Evolutionary conservation across 2,113 vertebrate genomes (phyloP), one percentile per base, ranked within the genome.

Genomic region (Campylomormyrus tamandua): DNA sequence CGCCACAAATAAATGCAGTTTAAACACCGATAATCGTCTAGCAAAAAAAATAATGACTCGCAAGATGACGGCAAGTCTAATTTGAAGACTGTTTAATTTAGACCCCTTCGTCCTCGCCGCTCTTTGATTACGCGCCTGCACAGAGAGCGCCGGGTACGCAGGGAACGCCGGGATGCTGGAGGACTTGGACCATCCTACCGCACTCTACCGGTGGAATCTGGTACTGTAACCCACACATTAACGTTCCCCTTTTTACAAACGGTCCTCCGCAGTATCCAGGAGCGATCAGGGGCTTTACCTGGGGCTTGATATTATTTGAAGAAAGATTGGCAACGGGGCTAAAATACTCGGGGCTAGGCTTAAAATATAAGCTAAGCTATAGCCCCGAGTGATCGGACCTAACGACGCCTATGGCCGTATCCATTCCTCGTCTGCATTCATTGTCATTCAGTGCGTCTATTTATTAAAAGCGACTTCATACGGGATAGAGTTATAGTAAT

Each of bases 61-160:
- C 8, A 66, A 89, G 52, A 13, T 11, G 48, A 46, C 46, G 15
- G 15, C 0, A 50, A 70, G 42, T 24, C 27, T 2, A 21, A 17
- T 21, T 87, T 19, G 35, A 87, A 17, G 53, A 8, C 66, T 39
- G 19, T 13, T 70, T 45, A 31, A 5, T 49, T 24, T 66, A 89
- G 52, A 83, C 9, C 77, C 74, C 31, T 42, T 50, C 45, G 15
- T 52, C 15, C 45, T 84, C 83, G 42, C n/a, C 11, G 39, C 24
- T 39, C 27, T 90, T 85, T 49, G 83, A 86, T 66, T 90, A 19
- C 89, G 83, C 89, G 83, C 89, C 80, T 7, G 21, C 21, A 80
- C 35, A 42, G 74, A 50, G 5, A 46, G 45, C 53, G 11, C 56
- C 46, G 27, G 48, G 3, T 31, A 15, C 24, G 74, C 31, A 56